A percentile compares a stretch with the other conserved stretches of the same genome.
phyloP scores from a whole-genome alignment of 2,113 vertebrate species.

The Caretta caretta region DNA sequence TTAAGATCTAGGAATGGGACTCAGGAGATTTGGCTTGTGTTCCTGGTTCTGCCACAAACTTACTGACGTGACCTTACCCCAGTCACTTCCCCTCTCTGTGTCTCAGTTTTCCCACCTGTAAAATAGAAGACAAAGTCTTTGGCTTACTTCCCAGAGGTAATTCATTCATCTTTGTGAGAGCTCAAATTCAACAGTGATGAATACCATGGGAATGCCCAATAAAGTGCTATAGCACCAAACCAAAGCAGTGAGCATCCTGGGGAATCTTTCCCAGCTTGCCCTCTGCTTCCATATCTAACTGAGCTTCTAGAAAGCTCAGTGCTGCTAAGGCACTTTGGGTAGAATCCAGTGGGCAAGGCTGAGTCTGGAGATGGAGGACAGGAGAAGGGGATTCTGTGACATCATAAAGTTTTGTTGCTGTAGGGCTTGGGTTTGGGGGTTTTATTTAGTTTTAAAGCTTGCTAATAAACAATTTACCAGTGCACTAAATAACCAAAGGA shows the following conservation, averaged over 20 bases:
- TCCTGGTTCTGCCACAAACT: background rate
- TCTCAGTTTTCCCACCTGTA: background rate
- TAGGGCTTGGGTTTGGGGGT: conserved; percentile 27
- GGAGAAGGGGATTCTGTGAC: conserved; percentile 9
- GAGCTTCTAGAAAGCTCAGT: background rate
- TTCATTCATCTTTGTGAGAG: background rate
- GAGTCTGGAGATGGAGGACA: background rate
- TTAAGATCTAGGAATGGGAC: background rate
- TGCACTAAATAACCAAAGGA: conserved; percentile 60
- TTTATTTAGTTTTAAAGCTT: conserved; percentile 38
- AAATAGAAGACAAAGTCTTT: background rate
- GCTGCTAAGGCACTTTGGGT: no score
- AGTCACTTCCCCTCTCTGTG: background rate
- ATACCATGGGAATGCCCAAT: rapidly evolving
- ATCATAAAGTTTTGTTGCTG: conserved; percentile 44
- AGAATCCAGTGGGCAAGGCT: background rate
- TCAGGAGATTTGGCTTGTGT: background rate
- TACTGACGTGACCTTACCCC: background rate
- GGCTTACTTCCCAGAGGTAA: background rate
- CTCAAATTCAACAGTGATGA: rapidly evolving
- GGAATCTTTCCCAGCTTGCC: rapidly evolving
- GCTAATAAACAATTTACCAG: conserved; percentile 62
- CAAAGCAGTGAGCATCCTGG: rapidly evolving
- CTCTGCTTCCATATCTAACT: background rate
- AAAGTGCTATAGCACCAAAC: no score